Evolutionary conservation across 2,113 vertebrate species (phyloP).

Genomic region (Aptenodytes forsteri): DNA sequence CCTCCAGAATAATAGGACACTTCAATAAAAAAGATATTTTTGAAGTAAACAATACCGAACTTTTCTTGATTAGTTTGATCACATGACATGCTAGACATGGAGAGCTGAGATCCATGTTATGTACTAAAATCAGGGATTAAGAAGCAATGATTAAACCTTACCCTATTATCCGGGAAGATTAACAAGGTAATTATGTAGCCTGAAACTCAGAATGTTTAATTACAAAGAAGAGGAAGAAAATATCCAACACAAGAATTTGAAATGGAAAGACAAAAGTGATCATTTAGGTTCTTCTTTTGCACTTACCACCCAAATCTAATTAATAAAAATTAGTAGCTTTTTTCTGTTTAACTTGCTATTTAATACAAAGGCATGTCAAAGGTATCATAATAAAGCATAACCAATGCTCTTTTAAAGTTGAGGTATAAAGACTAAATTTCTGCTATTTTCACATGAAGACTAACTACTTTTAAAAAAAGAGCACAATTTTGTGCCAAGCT

Average conservation of each 20-base stretch:
- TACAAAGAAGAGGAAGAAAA: background rate
- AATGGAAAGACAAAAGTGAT: background rate
- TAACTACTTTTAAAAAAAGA: background rate
- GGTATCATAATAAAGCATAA: background rate
- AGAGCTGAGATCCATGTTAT: background rate
- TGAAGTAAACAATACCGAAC: background rate
- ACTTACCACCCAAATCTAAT: background rate
- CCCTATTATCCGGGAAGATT: background rate
- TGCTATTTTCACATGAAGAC: background rate
- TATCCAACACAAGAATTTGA: background rate
- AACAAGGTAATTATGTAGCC: background rate
- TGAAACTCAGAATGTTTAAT: background rate
- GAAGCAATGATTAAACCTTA: background rate
- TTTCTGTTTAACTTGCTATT: background rate
- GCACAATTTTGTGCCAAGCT: background rate
- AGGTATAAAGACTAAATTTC: background rate
- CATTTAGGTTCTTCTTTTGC: background rate
- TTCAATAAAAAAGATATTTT: background rate
- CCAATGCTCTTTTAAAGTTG: background rate
- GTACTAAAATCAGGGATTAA: background rate
- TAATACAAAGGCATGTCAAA: background rate
- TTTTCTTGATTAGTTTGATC: background rate
- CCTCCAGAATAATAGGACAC: background rate
- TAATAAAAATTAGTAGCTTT: background rate
- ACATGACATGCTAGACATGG: background rate